Percentiles rank a stretch among this genome's conserved stretches.
These are phyloP conservation scores for Coelinius sp. DNA, from an alignment of 2,888 invertebrate species.

Conservation along the genomic window DNA sequence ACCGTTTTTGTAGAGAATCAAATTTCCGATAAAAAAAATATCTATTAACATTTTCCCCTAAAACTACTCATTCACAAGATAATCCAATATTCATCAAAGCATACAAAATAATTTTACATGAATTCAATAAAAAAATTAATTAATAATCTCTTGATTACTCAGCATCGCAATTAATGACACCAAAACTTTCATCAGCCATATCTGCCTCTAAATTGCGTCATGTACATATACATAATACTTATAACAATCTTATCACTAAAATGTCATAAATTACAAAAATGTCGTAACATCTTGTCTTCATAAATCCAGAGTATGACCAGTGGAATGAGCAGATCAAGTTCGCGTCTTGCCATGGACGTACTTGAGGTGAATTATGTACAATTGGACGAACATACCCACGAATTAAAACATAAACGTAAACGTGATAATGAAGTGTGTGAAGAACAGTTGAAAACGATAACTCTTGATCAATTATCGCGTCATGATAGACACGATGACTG, in stretches of 20 bases:
- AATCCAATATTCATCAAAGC: too few species aligned
- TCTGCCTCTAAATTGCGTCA: neutral
- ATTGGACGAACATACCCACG: constrained; percentile 4
- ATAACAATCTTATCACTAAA: constrained; percentile 12
- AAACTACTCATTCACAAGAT: too few species aligned
- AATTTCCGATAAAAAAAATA: too few species aligned
- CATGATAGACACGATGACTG: constrained; percentile 83
- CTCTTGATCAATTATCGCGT: constrained; percentile 82
- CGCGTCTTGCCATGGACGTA: neutral
- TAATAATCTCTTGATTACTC: neutral
- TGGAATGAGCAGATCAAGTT: constrained; percentile 16
- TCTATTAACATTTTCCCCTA: too few species aligned
- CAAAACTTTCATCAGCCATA: constrained; percentile 10
- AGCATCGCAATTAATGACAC: neutral
- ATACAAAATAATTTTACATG: too few species aligned
- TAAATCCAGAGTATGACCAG: neutral
- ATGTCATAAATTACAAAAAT: neutral
- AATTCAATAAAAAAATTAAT: too few species aligned
- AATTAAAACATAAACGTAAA: constrained; percentile 5
- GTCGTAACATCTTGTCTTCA: too few species aligned
- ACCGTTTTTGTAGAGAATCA: too few species aligned
- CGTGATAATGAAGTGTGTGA: neutral
- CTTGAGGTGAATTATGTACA: neutral
- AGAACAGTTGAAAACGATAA: constrained; percentile 71
- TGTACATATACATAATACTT: neutral